A percentile compares a stretch with the other conserved stretches of the same genome.
Conservation (phyloP, 2,113 vertebrate species). For the Perccottus glenii region DNA sequence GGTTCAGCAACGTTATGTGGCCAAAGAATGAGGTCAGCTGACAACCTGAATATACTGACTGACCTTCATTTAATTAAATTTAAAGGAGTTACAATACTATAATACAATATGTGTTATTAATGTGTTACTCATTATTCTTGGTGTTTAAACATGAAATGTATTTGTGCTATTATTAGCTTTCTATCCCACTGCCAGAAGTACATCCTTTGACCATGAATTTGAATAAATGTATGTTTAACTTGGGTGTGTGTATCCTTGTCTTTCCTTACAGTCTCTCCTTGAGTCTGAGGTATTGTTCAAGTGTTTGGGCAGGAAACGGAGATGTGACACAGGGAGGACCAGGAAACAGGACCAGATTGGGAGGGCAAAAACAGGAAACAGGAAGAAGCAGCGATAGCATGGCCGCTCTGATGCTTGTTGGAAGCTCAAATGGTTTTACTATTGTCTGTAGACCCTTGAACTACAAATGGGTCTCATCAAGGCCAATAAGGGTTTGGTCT, state of each 20-base stretch:
- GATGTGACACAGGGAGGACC: slow-evolving; percentile 72
- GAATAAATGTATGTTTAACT: background rate
- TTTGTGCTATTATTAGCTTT: slow-evolving; percentile 56
- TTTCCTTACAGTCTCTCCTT: slow-evolving; percentile 31
- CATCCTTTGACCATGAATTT: background rate
- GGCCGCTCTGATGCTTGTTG: slow-evolving; percentile 48
- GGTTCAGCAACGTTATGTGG: too few species aligned
- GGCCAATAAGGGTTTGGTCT: slow-evolving; percentile 23
- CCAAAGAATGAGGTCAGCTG: too few species aligned
- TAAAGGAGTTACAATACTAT: too few species aligned
- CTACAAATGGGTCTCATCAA: slow-evolving; percentile 21
- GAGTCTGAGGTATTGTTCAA: slow-evolving; percentile 48
- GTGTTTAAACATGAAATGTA: slow-evolving; percentile 4
- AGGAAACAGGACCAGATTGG: slow-evolving; percentile 72
- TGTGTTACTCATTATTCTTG: too few species aligned
- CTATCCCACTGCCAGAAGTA: slow-evolving; percentile 25
- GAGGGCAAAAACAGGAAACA: slow-evolving; percentile 78
- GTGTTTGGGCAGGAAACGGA: slow-evolving; percentile 71
- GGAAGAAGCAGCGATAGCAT: slow-evolving; percentile 70
- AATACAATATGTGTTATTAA: too few species aligned
- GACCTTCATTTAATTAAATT: too few species aligned
- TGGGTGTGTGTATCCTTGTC: slow-evolving; percentile 5
- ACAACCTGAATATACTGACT: too few species aligned
- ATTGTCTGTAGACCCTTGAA: slow-evolving; percentile 39
- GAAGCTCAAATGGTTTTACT: slow-evolving; percentile 38